Base-by-base conservation (phyloP, 2,113 vertebrate genomes). In the Arenaria interpres region DNA sequence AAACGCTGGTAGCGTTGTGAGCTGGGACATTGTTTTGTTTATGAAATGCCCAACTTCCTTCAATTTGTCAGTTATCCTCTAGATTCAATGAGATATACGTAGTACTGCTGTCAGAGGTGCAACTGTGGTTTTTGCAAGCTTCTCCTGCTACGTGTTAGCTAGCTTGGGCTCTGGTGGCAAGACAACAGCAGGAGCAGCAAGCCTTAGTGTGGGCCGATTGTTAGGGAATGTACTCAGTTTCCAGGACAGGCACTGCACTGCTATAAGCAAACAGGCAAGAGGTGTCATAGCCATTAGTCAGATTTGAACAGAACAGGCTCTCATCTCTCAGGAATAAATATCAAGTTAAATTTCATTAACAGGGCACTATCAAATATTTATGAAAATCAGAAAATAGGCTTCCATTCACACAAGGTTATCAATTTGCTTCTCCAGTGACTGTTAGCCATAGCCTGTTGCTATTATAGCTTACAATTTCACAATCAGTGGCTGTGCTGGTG, bases 1-100 rank as follows among this genome's bases (percentile, higher is more conserved):
- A 41, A 81, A 64, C 57, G 9, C 39, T 71, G 30, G 37, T 69
- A 81, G 68, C 46, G 37, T 37, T 59, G 18, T 33, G 45, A 87
- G 56, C 51, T 9, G 25, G 73, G 56, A 16, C 41, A 6, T 6
- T 17, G 27, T 39, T 90, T 53, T 60, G 62, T 46, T 83, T 46
- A 6, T 45, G 43, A 53, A 33, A 45, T 45, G 59, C 53, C 30
- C 12, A 33, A 69, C 39, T 54, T 86, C 8, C 12, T 78, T 51
- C 13, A 50, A 13, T 67, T 53, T 90, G 76, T 76, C 30, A 3
- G 10, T 67, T 59, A 10, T 15, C 12, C n/a, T 46, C 20, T 12
- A 4, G n/a, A 28, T 43, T 5, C 35, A n/a, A 1, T 2, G 22
- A 7, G 25, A 7, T 28, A 3, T 0, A 3, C 21, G 28, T 15